Evolutionary conservation across 2,797 vertebrate species (phyloP), one percentile per base, ranked within the genome.

Genomic region (Halcyon badia): DNA sequence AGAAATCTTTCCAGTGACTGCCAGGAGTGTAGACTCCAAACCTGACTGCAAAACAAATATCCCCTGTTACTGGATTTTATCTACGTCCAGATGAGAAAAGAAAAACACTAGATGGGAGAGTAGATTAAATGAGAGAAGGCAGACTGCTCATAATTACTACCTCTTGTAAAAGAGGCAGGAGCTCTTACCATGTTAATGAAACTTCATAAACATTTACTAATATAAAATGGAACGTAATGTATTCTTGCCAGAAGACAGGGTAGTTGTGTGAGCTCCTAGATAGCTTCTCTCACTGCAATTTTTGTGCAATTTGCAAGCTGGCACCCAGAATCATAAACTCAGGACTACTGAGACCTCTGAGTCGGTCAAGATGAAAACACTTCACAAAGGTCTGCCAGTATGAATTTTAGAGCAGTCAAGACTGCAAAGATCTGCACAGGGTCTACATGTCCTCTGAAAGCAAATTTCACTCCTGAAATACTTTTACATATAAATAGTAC

Each of bases 131-230:
- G 66, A 83, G 70, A 91, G 42, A 58, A 95, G 49, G 26, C 94
- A 90, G 73, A 39, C 68, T 90, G 71, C 89, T 94, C 6, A 0
- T 87, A 94, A 94, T 85, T 95, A 54, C 42, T 84, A 68, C 81
- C 60, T 93, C 60, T 96, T 82, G 25, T 89, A 94, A 96, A 89
- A 94, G 66, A 93, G 41, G 39, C 64, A 65, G 77, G 56, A 95
- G 78, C 68, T 68, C 81, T 88, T 87, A 94, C 73, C 58, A 89
- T 22, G 60, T 90, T 94, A 85, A 82, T 93, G 96, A 95, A 90
- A 80, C 73, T 91, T 94, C 88, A 94, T 80, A 94, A 91, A 94
- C 89, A 84, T 88, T 96, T 93, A 93, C 48, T 90, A 85, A 92
- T 84, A 84, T 71, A 87, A 94, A 96, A 83, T 83, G 48, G 73